phyloP scores from a whole-genome alignment of 1,140 invertebrate genomes.

The Heliothis subflexa region DNA sequence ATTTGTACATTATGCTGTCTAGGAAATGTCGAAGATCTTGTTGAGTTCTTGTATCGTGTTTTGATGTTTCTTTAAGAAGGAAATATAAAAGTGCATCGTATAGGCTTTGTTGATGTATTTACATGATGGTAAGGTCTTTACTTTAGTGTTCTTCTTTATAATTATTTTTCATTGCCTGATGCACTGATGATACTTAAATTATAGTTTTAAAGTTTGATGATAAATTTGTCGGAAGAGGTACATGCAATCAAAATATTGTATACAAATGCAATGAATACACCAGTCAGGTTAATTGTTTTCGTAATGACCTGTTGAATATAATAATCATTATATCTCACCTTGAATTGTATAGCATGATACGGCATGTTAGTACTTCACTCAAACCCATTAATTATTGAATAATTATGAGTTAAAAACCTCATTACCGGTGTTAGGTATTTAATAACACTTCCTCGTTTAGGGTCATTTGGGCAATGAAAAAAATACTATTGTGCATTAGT shows the following conservation, averaged over 20 bases:
- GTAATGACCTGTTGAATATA: conserved; percentile 28
- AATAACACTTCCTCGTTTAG: conserved; percentile 21
- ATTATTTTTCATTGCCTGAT: too few relatives aligned
- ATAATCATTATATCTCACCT: conserved; percentile 14
- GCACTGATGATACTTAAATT: too few relatives aligned
- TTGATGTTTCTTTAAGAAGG: background rate
- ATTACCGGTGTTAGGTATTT: conserved; percentile 33
- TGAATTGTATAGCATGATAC: conserved; percentile 26
- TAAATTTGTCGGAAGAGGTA: too few relatives aligned
- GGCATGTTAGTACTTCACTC: conserved; percentile 8
- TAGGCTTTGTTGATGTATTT: background rate
- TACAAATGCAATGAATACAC: background rate
- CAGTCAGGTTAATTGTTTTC: conserved; percentile 16
- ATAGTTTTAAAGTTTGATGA: too few relatives aligned
- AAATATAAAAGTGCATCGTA: background rate
- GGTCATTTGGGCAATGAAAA: background rate
- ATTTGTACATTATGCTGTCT: background rate
- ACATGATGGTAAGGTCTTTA: too few relatives aligned
- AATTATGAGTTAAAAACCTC: conserved; percentile 21
- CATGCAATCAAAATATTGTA: background rate
- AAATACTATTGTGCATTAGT: conserved; percentile 18
- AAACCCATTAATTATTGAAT: conserved; percentile 29
- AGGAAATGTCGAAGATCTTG: conserved; percentile 4
- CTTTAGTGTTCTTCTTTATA: too few relatives aligned
- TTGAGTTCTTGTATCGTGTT: background rate